Evolutionary conservation across 2,797 vertebrate genomes (phyloP).

Genomic region (Aythya fuligula): DNA sequence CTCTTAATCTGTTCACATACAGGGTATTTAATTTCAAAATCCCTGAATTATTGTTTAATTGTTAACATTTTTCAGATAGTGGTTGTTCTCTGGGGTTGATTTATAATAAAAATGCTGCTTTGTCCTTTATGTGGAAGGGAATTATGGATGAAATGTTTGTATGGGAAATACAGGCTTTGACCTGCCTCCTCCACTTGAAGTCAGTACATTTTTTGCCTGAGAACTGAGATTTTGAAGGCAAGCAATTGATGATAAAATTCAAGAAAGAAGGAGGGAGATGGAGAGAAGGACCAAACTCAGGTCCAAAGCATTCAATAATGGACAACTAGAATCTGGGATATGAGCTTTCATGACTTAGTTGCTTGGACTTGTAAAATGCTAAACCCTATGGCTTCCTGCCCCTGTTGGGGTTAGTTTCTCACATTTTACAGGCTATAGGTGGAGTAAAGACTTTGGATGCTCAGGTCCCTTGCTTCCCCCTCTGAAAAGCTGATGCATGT

Average conservation of each 20-base stretch:
- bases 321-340: background rate
- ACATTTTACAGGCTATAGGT: background rate
- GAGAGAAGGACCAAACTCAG: background rate
- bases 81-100: conserved; percentile 7
- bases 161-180: background rate
- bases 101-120: conserved; percentile 14
- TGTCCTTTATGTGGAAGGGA: conserved; percentile 16
- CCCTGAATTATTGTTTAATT: conserved; percentile 64
- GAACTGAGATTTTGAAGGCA: background rate
- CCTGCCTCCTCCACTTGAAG: background rate
- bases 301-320: background rate
- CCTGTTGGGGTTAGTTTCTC: background rate
- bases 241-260: background rate
- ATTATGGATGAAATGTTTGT: background rate
- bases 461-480: background rate
- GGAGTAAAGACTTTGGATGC: background rate
- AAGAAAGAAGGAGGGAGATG: background rate
- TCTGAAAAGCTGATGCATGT: background rate
- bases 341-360: background rate
- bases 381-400: background rate
- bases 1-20: conserved; percentile 64
- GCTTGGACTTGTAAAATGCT: background rate
- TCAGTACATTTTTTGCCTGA: background rate
- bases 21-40: conserved; percentile 59
- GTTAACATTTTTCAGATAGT: conserved; percentile 49